A percentile compares a stretch with the other conserved stretches of the same genome.
Conservation (phyloP, 1,140 invertebrate species). For the Hestina assimilis region DNA sequence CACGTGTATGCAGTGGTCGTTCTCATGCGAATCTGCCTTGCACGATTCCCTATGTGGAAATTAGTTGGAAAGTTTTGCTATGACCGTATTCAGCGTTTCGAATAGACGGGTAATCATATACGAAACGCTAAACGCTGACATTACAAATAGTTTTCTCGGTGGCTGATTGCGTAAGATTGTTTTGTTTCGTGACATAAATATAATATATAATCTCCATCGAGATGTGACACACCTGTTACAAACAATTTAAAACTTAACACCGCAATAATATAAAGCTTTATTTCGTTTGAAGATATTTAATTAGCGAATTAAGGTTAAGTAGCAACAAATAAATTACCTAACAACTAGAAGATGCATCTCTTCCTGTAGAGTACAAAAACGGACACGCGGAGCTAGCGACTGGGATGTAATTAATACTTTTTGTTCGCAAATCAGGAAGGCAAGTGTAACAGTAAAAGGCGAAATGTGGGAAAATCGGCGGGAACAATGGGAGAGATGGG, state of each 20-base stretch:
- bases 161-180: conserved; percentile 11
- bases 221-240: neutral
- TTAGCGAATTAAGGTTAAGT: neutral
- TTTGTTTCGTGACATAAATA: conserved; percentile 1
- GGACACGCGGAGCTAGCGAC: conserved; percentile 34
- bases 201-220: neutral
- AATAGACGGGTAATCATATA: conserved; percentile 28
- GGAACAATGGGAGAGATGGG: conserved; percentile 66
- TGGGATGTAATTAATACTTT: conserved; percentile 72
- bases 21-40: conserved; percentile 68
- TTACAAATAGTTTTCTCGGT: conserved; percentile 20
- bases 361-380: conserved; percentile 53
- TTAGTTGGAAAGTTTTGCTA: conserved; percentile 66
- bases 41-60: conserved; percentile 62
- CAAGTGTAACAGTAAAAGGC: conserved; percentile 67
- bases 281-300: neutral
- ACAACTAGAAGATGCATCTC: conserved; percentile 41
- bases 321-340: conserved; percentile 48
- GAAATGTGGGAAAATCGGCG: conserved; percentile 70
- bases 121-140: conserved; percentile 20
- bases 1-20: conserved; percentile 65
- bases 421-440: conserved; percentile 67
- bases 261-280: neutral
- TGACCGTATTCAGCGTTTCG: conserved; percentile 24
- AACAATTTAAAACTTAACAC: neutral